Percentiles rank a stretch among this genome's conserved stretches.
phyloP scores from a whole-genome alignment of 2,797 vertebrate species.

The Xenentodon cancila region DNA sequence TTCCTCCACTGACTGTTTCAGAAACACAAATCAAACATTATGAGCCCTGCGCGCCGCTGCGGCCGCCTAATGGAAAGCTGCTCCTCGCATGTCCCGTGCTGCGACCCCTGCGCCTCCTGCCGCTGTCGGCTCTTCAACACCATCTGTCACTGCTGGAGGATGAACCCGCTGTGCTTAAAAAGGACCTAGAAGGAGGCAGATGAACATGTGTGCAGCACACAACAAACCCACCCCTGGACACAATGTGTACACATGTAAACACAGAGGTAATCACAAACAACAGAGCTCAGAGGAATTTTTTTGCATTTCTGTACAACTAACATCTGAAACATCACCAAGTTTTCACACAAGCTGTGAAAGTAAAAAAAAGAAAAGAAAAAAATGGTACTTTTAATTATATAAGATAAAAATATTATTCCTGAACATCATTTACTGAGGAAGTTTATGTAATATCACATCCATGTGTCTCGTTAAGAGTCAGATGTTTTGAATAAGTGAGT shows the following conservation, averaged over 20 bases:
- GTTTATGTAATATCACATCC: too few species aligned
- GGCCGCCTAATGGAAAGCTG: slow-evolving; percentile 88
- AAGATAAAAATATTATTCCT: too few species aligned
- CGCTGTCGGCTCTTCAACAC: slow-evolving; percentile 94
- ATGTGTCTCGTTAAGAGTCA: too few species aligned
- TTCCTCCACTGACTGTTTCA: slow-evolving; percentile 19
- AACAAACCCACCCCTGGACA: neutral
- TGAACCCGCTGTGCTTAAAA: slow-evolving; percentile 76
- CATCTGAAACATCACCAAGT: neutral
- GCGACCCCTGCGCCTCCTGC: slow-evolving; percentile 90
- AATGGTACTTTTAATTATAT: too few species aligned
- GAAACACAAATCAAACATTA: slow-evolving; percentile 36
- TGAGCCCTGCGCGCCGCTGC: slow-evolving; percentile 81
- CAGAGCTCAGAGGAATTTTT: too few species aligned
- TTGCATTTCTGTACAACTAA: neutral
- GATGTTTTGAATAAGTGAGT: too few species aligned
- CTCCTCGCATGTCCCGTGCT: slow-evolving; percentile 86
- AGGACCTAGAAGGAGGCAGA: slow-evolving; percentile 56
- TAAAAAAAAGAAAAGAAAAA: too few species aligned
- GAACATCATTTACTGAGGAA: too few species aligned
- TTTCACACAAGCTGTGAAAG: too few species aligned
- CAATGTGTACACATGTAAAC: too few species aligned
- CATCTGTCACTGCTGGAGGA: slow-evolving; percentile 90
- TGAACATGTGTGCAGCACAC: neutral
- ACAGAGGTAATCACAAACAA: too few species aligned